phyloP scores from a whole-genome alignment of 2,797 vertebrate species.

The Ciconia nigra region DNA sequence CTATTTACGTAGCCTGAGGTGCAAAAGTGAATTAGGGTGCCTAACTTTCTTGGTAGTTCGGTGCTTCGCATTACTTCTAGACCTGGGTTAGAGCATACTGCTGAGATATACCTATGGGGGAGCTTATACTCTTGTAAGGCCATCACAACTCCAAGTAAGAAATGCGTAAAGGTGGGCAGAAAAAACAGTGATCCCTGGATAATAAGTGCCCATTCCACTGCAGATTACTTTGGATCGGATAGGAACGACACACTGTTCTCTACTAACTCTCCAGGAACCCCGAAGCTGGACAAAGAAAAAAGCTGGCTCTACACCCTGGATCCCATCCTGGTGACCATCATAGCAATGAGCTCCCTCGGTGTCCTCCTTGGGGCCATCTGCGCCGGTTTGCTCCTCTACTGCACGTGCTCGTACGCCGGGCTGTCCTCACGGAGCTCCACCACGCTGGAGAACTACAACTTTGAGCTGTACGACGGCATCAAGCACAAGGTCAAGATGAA shows the following conservation, averaged over 20 bases:
- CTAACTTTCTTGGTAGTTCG: background rate
- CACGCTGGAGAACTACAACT: conserved; percentile 98
- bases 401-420: conserved; percentile 91
- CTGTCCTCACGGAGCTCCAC: conserved; percentile 94
- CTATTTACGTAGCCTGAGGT: background rate
- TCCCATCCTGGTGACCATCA: conserved; percentile 97
- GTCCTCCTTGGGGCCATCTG: conserved; percentile 93
- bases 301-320: conserved; percentile 94
- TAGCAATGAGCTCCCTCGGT: conserved; percentile 95
- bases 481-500: conserved; percentile 99
- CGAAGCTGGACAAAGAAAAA: conserved; percentile 87
- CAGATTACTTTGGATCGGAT: conserved; percentile 85
- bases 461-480: conserved; percentile 95
- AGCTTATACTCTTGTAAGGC: background rate
- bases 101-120: background rate
- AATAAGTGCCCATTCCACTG: conserved; percentile 59
- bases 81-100: background rate
- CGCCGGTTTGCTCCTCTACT: conserved; percentile 93
- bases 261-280: conserved; percentile 82
- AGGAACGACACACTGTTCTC: conserved; percentile 84
- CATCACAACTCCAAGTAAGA: background rate
- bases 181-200: background rate
- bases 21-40: background rate
- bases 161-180: background rate
- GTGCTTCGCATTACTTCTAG: background rate